Evolutionary conservation across 2,888 invertebrate species (phyloP).

Genomic region (Cephus pygmeus): DNA sequence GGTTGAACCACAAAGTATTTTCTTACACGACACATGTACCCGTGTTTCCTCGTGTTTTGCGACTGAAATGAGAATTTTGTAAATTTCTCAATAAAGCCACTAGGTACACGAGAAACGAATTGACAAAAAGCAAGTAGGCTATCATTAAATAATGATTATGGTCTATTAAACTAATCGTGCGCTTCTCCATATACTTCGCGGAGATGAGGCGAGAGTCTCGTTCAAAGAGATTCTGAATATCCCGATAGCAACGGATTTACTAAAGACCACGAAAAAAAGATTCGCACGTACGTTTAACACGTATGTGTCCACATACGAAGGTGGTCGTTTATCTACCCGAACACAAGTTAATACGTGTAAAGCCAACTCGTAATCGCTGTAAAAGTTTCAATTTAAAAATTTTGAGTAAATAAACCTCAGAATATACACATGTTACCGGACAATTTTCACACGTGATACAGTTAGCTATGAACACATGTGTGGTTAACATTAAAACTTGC

Average conservation of each 20-base stretch:
- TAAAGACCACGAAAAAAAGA: not conserved
- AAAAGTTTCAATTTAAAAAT: no score
- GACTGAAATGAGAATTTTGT: not conserved
- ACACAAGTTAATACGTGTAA: not conserved
- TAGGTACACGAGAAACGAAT: not conserved
- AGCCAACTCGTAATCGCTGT: no score
- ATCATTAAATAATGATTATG: not conserved
- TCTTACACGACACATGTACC: not conserved
- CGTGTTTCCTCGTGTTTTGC: not conserved
- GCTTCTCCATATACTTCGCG: not conserved
- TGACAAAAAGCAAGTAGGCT: not conserved
- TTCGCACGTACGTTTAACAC: not conserved
- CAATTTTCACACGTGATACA: no score
- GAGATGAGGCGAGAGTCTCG: conserved; percentile 6
- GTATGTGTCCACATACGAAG: not conserved
- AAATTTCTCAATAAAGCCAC: not conserved
- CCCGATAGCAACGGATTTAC: not conserved
- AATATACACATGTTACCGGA: no score
- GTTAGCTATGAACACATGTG: no score
- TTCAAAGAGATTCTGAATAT: not conserved
- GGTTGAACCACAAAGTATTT: not conserved
- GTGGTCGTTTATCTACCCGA: not conserved
- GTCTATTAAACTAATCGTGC: not conserved
- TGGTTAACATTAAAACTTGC: no score
- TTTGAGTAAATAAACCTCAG: no score